A percentile compares a stretch with the other conserved stretches of the same genome.
These are phyloP conservation scores for Andrena cerasifolii DNA, from an alignment of 1,140 invertebrate genomes.

Conservation along the genomic window DNA sequence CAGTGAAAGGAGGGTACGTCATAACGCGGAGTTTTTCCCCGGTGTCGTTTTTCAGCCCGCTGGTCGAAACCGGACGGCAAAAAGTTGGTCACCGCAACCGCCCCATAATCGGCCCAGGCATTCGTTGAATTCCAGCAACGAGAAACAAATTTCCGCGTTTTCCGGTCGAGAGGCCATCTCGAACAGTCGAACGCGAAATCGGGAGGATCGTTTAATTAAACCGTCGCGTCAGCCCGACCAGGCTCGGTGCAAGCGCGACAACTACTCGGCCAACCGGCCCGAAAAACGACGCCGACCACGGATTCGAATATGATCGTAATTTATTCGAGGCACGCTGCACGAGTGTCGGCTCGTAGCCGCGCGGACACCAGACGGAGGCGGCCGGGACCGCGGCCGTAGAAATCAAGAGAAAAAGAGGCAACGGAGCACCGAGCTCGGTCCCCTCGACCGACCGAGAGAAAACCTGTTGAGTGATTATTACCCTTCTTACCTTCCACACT, in stretches of 20 bases:
- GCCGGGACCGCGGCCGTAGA: neutral
- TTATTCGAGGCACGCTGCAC: constrained; percentile 58
- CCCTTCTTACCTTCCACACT: neutral
- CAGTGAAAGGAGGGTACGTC: no score
- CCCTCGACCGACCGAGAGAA: constrained; percentile 19
- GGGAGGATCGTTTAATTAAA: constrained; percentile 61
- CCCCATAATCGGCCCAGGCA: constrained; percentile 8
- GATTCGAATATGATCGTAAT: constrained; percentile 51
- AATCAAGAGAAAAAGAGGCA: neutral
- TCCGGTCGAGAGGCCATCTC: constrained; percentile 26
- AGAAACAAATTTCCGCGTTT: constrained; percentile 46
- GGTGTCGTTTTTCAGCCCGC: neutral
- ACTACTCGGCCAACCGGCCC: constrained; percentile 22
- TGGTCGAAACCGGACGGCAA: neutral
- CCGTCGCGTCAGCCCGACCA: constrained; percentile 8
- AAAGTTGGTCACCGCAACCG: constrained; percentile 12
- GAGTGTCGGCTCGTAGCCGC: constrained; percentile 32
- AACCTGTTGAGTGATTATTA: constrained; percentile 63
- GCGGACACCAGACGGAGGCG: constrained; percentile 25
- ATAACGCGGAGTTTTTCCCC: no score
- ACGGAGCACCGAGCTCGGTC: constrained; percentile 17
- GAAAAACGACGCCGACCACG: constrained; percentile 21
- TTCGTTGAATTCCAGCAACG: constrained; percentile 29
- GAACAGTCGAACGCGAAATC: constrained; percentile 25
- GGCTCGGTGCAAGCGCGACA: neutral